phyloP scores from a whole-genome alignment of 2,113 vertebrate species.

The Gasterosteus nipponicus region DNA sequence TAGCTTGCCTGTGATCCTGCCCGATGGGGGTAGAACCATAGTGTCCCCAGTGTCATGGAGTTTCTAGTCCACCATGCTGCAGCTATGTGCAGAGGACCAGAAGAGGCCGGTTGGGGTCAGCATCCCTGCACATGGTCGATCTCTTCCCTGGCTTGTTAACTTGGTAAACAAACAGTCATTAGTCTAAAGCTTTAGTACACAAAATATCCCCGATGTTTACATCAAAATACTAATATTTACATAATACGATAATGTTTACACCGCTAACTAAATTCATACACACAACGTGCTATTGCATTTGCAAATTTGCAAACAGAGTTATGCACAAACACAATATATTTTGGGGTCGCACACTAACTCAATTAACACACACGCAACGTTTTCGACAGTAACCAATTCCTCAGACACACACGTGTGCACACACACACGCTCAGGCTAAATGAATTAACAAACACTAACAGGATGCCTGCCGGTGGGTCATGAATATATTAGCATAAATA shows the following conservation, averaged over 20 bases:
- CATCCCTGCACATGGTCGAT: not conserved
- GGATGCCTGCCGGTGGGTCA: conserved; percentile 71
- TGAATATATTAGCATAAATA: conserved; percentile 80
- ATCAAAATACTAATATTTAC: conserved; percentile 56
- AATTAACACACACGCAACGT: conserved; percentile 47
- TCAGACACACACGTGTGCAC: conserved; percentile 3
- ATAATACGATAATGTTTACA: conserved; percentile 52
- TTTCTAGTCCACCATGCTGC: not conserved
- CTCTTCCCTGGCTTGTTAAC: conserved; percentile 35
- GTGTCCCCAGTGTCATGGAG: not conserved
- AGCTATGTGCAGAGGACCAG: conserved; percentile 27
- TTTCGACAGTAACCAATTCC: conserved; percentile 42
- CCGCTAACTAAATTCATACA: conserved; percentile 19
- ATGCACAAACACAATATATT: conserved; percentile 25
- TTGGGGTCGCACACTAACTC: conserved; percentile 29
- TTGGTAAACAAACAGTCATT: conserved; percentile 53
- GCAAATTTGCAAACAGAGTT: conserved; percentile 22
- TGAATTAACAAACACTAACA: conserved; percentile 72
- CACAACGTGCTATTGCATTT: conserved; percentile 10
- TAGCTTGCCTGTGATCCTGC: not conserved
- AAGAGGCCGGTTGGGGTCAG: conserved; percentile 10
- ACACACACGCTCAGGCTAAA: conserved; percentile 39
- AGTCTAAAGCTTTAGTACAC: conserved; percentile 37
- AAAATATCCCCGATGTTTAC: conserved; percentile 50
- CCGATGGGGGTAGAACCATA: not conserved